Conservation (phyloP, 2,888 invertebrate genomes). For the Leucophora obtusa region DNA sequence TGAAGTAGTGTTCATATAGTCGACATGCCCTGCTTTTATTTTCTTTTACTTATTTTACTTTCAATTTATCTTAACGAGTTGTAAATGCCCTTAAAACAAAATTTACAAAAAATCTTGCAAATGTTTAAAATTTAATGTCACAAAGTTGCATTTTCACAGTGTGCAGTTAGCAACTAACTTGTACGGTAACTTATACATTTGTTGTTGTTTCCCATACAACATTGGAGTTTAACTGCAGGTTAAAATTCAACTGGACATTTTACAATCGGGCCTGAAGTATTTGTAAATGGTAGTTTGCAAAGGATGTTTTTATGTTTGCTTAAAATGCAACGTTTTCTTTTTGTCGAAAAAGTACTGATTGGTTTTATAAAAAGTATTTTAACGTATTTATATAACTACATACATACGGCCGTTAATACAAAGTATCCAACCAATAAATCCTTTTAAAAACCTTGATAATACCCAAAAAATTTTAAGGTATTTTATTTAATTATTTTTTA, state of each 20-base stretch:
- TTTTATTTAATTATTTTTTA: background rate
- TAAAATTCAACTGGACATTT: no score
- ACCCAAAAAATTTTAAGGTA: background rate
- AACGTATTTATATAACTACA: background rate
- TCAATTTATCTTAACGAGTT: background rate
- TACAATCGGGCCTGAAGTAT: no score
- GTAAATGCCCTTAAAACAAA: background rate
- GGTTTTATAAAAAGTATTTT: constrained; percentile 22
- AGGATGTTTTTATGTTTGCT: no score
- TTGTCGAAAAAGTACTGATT: constrained; percentile 31
- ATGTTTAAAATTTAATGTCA: background rate
- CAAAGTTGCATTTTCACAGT: background rate
- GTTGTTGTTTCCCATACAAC: no score
- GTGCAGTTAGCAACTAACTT: no score
- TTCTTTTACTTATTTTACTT: background rate
- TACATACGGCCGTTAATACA: background rate
- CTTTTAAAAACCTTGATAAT: constrained; percentile 3
- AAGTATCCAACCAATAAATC: constrained; percentile 16
- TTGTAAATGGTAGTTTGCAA: no score
- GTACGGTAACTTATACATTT: no score
- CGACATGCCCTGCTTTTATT: constrained; percentile 8
- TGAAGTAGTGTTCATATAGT: no score
- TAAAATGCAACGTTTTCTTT: background rate
- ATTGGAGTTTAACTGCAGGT: no score
- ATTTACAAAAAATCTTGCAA: background rate